A percentile compares a stretch with the other conserved stretches of the same genome.
Conservation (phyloP, 1,140 invertebrate species). For the Drosophila suzukii region DNA sequence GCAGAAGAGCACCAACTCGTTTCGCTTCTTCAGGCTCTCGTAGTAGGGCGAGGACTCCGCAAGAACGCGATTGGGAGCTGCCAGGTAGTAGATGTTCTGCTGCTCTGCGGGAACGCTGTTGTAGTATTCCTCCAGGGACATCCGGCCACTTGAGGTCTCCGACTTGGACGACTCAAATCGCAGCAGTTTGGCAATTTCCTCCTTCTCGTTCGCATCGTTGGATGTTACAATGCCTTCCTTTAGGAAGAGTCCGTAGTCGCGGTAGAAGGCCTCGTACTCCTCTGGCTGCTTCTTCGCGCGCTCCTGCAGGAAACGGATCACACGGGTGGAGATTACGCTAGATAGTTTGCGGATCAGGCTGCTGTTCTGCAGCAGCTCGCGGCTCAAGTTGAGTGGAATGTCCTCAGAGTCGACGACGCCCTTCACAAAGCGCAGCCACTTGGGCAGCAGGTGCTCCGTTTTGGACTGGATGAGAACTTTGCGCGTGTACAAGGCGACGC, state of each 20-base stretch:
- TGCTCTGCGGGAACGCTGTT: conserved; percentile 91
- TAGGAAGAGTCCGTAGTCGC: conserved; percentile 96
- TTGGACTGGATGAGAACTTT: conserved; percentile 96
- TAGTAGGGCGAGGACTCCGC: conserved; percentile 97
- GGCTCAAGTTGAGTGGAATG: conserved; percentile 97
- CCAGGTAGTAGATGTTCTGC: conserved; percentile 96
- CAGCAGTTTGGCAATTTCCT: conserved; percentile 95
- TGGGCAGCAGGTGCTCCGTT: conserved; percentile 95
- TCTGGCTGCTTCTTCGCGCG: conserved; percentile 93
- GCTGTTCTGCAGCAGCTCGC: conserved; percentile 98
- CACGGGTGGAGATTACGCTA: conserved; percentile 92
- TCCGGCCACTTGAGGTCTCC: conserved; percentile 88
- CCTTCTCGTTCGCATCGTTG: conserved; percentile 92
- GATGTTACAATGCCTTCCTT: conserved; percentile 97
- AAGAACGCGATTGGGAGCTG: conserved; percentile 95
- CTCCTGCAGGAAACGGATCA: conserved; percentile 95
- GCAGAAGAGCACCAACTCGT: conserved; percentile 97
- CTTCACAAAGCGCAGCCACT: conserved; percentile 97
- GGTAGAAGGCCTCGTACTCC: conserved; percentile 94
- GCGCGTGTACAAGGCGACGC: conserved; percentile 95
- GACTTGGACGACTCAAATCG: conserved; percentile 96
- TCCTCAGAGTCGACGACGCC: conserved; percentile 99
- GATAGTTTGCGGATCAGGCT: conserved; percentile 94
- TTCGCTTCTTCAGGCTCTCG: conserved; percentile 94
- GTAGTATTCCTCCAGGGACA: conserved; percentile 95